Conservation (phyloP, 2,888 invertebrate genomes). For the Cataglyphis cursor region DNA sequence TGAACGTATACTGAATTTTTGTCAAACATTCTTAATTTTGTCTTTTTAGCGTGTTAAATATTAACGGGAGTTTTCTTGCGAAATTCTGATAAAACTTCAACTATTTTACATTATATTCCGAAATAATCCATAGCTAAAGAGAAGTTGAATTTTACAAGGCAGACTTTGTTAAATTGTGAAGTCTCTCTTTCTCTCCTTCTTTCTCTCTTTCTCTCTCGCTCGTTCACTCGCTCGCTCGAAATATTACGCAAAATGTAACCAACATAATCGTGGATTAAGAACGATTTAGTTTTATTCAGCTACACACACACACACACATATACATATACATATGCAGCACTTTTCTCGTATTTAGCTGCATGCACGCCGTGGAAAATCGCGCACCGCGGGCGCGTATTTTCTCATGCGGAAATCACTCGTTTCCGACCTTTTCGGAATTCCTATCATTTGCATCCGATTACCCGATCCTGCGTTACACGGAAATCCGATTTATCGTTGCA, state of each 20-base stretch:
- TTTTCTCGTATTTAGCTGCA: conserved; percentile 34
- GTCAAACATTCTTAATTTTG: neutral
- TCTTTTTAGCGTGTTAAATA: neutral
- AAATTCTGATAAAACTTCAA: neutral
- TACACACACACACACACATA: neutral
- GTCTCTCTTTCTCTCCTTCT: neutral
- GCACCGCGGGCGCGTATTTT: conserved; percentile 38
- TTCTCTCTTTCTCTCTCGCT: neutral
- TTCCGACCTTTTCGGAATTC: conserved; percentile 56
- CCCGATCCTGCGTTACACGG: conserved; percentile 53
- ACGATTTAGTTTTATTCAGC: conserved; percentile 47
- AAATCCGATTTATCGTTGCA: conserved; percentile 54
- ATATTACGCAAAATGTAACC: conserved; percentile 37
- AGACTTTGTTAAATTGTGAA: conserved; percentile 9
- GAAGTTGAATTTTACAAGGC: conserved; percentile 18
- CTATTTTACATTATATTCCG: neutral
- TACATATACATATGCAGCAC: neutral
- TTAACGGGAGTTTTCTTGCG: neutral
- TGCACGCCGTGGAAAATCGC: conserved; percentile 26
- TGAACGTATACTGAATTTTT: neutral
- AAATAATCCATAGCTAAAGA: conserved; percentile 3
- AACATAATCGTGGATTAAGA: conserved; percentile 43
- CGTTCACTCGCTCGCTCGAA: neutral
- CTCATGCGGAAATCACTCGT: conserved; percentile 57
- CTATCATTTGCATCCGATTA: conserved; percentile 58